Conservation (phyloP, 2,797 vertebrate genomes). For the Myotis findleyi region DNA sequence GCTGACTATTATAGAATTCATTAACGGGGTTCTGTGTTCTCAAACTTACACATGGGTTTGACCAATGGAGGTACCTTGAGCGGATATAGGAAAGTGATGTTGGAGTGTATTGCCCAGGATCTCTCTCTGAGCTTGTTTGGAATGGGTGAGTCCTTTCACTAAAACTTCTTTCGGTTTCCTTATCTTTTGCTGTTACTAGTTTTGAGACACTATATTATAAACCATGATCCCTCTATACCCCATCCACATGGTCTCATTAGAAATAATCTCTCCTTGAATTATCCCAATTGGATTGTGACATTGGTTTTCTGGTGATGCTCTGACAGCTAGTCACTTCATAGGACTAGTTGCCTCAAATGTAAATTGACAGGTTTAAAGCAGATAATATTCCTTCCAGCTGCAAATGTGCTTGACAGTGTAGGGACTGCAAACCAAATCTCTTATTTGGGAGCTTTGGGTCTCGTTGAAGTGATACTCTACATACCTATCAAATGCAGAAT, state of each 20-base stretch:
- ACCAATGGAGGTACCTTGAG: not conserved
- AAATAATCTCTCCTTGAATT: slow-evolving; percentile 43
- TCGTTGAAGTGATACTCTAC: not conserved
- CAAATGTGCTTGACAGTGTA: slow-evolving; percentile 13
- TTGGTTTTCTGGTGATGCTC: slow-evolving; percentile 8
- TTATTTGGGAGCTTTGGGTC: not conserved
- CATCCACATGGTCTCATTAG: not conserved
- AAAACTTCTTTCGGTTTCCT: not conserved
- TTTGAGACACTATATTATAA: not conserved
- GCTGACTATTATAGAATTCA: not conserved
- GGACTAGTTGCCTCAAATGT: not conserved
- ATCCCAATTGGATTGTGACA: not conserved
- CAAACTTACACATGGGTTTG: not conserved
- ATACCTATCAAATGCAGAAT: not conserved
- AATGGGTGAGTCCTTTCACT: not conserved
- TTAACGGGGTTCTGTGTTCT: not conserved
- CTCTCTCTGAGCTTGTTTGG: not conserved
- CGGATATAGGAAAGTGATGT: not conserved
- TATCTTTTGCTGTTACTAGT: not conserved
- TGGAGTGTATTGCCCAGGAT: not conserved
- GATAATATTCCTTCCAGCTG: not conserved
- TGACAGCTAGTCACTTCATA: not conserved
- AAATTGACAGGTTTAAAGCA: not conserved
- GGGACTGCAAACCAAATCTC: not conserved
- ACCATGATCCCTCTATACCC: not conserved